Evolutionary conservation across 2,113 vertebrate species (phyloP).

Genomic region (Phycodurus eques): DNA sequence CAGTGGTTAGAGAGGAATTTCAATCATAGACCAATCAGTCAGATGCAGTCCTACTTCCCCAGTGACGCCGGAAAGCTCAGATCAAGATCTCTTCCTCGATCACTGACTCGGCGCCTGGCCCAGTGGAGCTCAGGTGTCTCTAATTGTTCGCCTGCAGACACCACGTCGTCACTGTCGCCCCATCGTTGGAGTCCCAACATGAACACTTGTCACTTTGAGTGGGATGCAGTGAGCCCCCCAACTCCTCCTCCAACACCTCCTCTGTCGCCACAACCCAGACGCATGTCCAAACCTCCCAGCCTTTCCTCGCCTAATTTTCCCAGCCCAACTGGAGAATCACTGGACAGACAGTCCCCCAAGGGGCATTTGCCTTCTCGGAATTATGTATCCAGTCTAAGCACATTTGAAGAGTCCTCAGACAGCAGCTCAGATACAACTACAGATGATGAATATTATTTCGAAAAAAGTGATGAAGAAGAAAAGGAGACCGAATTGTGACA

Average conservation of each 20-base stretch:
- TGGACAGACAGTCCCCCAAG: constrained; percentile 62
- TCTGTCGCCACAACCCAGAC: constrained; percentile 53
- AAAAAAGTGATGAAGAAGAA: constrained; percentile 53
- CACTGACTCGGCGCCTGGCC: constrained; percentile 46
- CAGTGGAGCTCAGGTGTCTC: constrained; percentile 43
- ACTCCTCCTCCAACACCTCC: constrained; percentile 72
- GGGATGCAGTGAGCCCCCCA: constrained; percentile 57
- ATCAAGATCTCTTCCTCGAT: constrained; percentile 63
- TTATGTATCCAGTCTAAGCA: constrained; percentile 54
- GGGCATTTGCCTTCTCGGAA: constrained; percentile 56
- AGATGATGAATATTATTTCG: constrained; percentile 91
- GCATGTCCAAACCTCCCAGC: constrained; percentile 61
- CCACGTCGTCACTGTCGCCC: constrained; percentile 18
- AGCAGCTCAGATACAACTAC: constrained; percentile 86
- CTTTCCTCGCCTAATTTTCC: constrained; percentile 48
- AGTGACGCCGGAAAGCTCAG: constrained; percentile 41
- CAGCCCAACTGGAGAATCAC: constrained; percentile 58
- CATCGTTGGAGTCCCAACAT: constrained; percentile 30
- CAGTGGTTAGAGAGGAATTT: constrained; percentile 10
- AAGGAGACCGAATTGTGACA: constrained; percentile 75
- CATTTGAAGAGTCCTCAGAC: constrained; percentile 78
- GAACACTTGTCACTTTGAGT: constrained; percentile 39
- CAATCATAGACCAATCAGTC: neutral
- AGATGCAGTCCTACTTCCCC: constrained; percentile 6
- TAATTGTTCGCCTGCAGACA: neutral